Conservation (phyloP, 2,888 invertebrate species). For the Trichopoda pennipes region DNA sequence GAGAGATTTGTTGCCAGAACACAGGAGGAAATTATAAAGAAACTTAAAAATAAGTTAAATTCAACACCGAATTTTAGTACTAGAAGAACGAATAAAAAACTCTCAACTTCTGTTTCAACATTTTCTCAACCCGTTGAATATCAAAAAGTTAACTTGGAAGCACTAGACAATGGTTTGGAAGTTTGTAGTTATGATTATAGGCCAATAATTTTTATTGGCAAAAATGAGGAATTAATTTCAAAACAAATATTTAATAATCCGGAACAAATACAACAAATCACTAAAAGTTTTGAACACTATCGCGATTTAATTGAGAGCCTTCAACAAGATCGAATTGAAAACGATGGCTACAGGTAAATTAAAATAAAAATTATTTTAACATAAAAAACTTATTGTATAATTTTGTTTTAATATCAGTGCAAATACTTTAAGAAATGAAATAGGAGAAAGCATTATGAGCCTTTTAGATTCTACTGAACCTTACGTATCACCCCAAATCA, state of each 20-base stretch:
- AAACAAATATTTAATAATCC: constrained; percentile 73
- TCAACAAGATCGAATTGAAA: constrained; percentile 74
- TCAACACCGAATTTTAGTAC: constrained; percentile 16
- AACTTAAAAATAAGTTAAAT: constrained; percentile 70
- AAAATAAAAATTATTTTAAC: neutral
- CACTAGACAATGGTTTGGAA: constrained; percentile 74
- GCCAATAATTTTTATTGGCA: constrained; percentile 78
- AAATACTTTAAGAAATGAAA: constrained; percentile 61
- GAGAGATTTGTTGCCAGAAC: constrained; percentile 84
- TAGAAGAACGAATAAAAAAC: constrained; percentile 13
- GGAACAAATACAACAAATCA: constrained; percentile 75
- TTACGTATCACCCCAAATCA: constrained; percentile 69
- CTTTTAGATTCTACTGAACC: constrained; percentile 74
- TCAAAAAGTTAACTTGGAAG: constrained; percentile 77
- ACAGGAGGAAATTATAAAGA: constrained; percentile 77
- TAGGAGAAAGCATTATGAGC: constrained; percentile 70
- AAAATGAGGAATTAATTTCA: constrained; percentile 71
- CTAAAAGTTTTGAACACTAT: constrained; percentile 79
- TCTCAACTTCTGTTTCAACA: neutral
- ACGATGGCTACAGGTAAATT: constrained; percentile 54
- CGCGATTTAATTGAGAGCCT: constrained; percentile 78
- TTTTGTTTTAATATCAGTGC: constrained; percentile 60
- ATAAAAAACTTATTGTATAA: neutral
- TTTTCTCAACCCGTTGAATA: constrained; percentile 77
- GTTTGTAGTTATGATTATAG: constrained; percentile 77